These are phyloP conservation scores for Brenthis daphne DNA, from an alignment of 2,888 invertebrate genomes.

Conservation along the genomic window DNA sequence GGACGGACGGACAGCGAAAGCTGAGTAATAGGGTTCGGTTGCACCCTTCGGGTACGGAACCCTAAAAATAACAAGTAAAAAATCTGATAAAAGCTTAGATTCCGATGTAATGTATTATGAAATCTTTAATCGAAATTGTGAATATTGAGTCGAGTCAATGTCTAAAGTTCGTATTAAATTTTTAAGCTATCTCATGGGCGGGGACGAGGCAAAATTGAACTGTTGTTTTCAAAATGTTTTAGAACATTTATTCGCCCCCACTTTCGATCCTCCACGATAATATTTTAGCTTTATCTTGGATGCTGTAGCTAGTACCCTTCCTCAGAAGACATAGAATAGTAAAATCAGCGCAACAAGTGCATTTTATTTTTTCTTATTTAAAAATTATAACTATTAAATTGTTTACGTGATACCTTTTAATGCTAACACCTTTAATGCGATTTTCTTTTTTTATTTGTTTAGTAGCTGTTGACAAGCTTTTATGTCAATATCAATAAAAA, in stretches of 20 bases:
- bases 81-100: no score
- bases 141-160: constrained; percentile 25
- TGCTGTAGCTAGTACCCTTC: constrained; percentile 63
- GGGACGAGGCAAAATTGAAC: constrained; percentile 64
- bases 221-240: constrained; percentile 77
- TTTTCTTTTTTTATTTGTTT: no score
- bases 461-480: no score
- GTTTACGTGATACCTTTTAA: not conserved
- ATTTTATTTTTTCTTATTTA: not conserved
- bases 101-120: not conserved
- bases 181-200: constrained; percentile 29
- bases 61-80: no score
- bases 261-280: constrained; percentile 72
- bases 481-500: no score
- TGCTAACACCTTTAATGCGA: no score
- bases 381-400: not conserved
- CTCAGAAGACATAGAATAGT: constrained; percentile 44
- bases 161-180: constrained; percentile 30
- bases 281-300: constrained; percentile 78
- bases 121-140: constrained; percentile 30
- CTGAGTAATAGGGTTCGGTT: no score
- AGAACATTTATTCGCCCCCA: constrained; percentile 69
- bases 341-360: constrained; percentile 11
- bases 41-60: no score
- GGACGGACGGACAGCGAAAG: no score